Conservation (phyloP, 2,113 vertebrate species). For the Stigmatopora nigra region DNA sequence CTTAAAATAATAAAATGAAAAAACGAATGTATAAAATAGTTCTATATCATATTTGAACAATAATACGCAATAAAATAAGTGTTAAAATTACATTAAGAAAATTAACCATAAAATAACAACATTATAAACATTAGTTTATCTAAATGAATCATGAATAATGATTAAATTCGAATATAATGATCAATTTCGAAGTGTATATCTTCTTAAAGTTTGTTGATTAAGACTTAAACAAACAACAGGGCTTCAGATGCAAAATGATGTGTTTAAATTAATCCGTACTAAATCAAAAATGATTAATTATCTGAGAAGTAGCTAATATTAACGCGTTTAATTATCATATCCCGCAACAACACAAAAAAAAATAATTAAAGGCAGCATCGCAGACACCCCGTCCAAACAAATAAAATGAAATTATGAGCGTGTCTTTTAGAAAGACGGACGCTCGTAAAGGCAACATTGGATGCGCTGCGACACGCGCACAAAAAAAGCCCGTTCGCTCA, state of each 20-base stretch:
- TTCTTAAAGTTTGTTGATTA: too few relatives aligned
- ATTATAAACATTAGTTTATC: not conserved
- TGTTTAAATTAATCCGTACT: not conserved
- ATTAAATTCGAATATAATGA: not conserved
- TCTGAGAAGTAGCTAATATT: not conserved
- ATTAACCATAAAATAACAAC: not conserved
- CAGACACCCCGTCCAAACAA: not conserved
- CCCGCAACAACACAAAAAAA: not conserved
- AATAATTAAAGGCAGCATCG: not conserved
- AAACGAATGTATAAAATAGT: too few relatives aligned
- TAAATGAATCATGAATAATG: not conserved
- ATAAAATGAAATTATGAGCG: too few relatives aligned
- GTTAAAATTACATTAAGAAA: not conserved
- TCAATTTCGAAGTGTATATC: not conserved
- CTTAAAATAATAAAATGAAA: not conserved
- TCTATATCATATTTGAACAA: not conserved
- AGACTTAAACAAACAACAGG: not conserved
- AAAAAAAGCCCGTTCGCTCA: conserved; percentile 39
- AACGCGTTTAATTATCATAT: not conserved
- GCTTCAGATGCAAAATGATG: not conserved
- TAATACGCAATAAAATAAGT: not conserved
- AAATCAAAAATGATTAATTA: not conserved
- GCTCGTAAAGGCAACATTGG: not conserved
- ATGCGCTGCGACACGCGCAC: conserved; percentile 72
- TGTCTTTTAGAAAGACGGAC: not conserved